A percentile compares a stretch with the other conserved stretches of the same genome.
Evolutionary conservation across 2,888 invertebrate genomes (phyloP).

Genomic region (Stegophylla sp.): DNA sequence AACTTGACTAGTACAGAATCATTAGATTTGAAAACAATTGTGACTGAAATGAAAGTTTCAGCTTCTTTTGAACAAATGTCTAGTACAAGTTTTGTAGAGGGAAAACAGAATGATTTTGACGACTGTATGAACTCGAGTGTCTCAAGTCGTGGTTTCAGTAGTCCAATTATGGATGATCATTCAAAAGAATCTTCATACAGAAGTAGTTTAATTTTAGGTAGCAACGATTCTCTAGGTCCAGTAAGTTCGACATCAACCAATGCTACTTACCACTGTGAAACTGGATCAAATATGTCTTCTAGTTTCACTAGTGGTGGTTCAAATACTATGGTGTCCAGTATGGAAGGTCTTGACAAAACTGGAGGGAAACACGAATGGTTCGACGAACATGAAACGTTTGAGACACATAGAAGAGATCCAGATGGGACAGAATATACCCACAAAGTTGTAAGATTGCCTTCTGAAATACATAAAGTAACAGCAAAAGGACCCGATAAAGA

Average conservation of each 20-base stretch:
- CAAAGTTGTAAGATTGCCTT: constrained; percentile 67
- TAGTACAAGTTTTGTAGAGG: constrained; percentile 75
- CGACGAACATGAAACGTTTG: constrained; percentile 67
- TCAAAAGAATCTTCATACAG: constrained; percentile 56
- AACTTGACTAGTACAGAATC: constrained; percentile 70
- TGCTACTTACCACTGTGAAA: constrained; percentile 83
- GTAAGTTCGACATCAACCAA: constrained; percentile 82
- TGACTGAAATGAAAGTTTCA: constrained; percentile 56
- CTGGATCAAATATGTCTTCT: constrained; percentile 84
- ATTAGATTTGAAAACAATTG: constrained; percentile 65
- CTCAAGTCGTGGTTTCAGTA: constrained; percentile 59
- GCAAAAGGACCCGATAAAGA: constrained; percentile 69
- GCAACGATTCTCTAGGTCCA: constrained; percentile 77
- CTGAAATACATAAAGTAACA: constrained; percentile 68
- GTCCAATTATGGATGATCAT: constrained; percentile 52
- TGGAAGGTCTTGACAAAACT: constrained; percentile 72
- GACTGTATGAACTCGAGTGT: constrained; percentile 63
- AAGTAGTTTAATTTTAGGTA: constrained; percentile 68
- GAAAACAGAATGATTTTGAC: constrained; percentile 65
- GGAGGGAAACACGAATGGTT: constrained; percentile 67
- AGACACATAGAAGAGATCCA: constrained; percentile 66
- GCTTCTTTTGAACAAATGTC: constrained; percentile 58
- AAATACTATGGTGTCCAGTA: constrained; percentile 82
- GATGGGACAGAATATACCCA: constrained; percentile 67
- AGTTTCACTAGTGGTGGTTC: constrained; percentile 84